Evolutionary conservation across 2,797 vertebrate genomes (phyloP), one percentile per base, ranked within the genome.

Genomic region (Enteromius mattozi): DNA sequence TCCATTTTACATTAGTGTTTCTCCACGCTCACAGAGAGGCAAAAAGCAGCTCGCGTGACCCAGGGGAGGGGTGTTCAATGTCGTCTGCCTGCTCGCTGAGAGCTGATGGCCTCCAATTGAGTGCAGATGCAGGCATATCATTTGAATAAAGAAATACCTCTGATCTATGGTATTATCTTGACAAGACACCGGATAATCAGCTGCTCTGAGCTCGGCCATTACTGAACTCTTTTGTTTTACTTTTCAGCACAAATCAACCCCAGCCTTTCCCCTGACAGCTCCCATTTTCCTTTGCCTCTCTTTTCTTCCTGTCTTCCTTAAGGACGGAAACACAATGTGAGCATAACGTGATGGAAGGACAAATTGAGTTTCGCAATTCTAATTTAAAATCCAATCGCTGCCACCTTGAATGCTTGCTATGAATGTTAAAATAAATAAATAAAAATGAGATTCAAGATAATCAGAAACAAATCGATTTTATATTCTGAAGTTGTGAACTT

Each of bases 1-100:
- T 94, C 91, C 93, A 89, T 88, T 93, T 88, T 56, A 85, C 89
- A 91, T 92, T 88, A 90, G 87, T 87, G 90, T 87, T 87, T 84
- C 81, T 80, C 78, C 37, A 72, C 83, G 33, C 63, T 85, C 40
- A 69, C 61, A 63, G 84, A 77, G 37, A 81, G 83, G 87, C 78
- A 86, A 77, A 91, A 92, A 76, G 81, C 70, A 68, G 71, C 19
- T n/a, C 17, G 71, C 80, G 87, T 86, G 71, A 88, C 88, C 87
- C 88, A 74, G 81, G 85, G 82, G 75, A 86, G 85, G 81, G 79
- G 59, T 75, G 65, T 88, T 89, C 86, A 83, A 84, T 83, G 87
- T 88, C 85, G 84, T 87, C 86, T 74, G 71, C 71, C 75, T 80
- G 85, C 87, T 89, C 49, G 61, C 85, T 76, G 70, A 82, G 85